Evolutionary conservation across 2,888 invertebrate genomes (phyloP).

Genomic region (Megaustenia siamemsis): DNA sequence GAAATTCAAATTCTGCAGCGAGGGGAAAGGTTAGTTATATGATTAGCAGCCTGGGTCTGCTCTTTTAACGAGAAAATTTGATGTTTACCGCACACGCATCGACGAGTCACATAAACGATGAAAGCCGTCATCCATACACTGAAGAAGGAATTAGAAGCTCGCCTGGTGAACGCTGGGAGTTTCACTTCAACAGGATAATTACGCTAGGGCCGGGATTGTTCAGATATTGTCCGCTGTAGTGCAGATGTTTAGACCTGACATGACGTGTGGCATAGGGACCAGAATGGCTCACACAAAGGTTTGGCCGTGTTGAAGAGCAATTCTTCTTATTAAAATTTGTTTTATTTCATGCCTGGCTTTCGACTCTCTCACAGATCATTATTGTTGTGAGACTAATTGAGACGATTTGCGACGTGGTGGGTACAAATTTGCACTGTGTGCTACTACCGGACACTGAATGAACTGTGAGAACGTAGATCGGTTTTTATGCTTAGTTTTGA

Average conservation of each 20-base stretch:
- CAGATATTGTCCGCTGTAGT: conserved; percentile 16
- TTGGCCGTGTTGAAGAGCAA: not conserved
- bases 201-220: conserved; percentile 4
- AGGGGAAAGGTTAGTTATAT: conserved; percentile 54
- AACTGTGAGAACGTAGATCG: too few relatives aligned
- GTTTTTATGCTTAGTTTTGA: too few relatives aligned
- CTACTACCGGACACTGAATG: too few relatives aligned
- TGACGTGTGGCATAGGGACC: conserved; percentile 8
- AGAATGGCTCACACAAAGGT: conserved; percentile 8
- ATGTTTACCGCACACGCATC: conserved; percentile 42
- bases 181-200: conserved; percentile 19
- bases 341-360: not conserved
- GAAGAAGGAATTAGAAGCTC: conserved; percentile 14
- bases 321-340: conserved; percentile 4
- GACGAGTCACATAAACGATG: conserved; percentile 34
- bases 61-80: conserved; percentile 38
- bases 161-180: conserved; percentile 6
- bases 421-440: not conserved
- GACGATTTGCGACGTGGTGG: not conserved
- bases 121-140: conserved; percentile 26
- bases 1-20: conserved; percentile 11
- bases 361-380: not conserved
- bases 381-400: not conserved
- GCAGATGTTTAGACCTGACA: conserved; percentile 17
- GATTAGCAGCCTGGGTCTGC: conserved; percentile 23